Base-by-base conservation (phyloP, 30 jellyfish, hydroid and myxozoan species). In the Clytia hemisphaerica region DNA sequence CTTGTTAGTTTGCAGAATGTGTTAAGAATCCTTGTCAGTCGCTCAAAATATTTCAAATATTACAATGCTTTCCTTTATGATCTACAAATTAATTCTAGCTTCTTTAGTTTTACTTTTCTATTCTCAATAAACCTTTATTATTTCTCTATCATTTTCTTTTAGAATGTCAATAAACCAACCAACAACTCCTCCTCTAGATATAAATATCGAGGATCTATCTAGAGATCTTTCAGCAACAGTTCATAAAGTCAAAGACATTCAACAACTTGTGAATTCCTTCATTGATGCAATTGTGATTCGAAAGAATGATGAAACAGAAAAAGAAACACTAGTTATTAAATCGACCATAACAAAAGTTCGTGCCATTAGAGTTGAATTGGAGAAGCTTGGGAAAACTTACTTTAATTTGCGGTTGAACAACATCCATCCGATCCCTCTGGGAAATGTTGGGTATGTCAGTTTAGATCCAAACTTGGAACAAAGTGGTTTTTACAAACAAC, bases 391-490 rank as follows among this genome's bases (percentile, higher is more conserved):
- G 10, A 65, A 30, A 21, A 45, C 32, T 6, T 65, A 65, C 44
- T 34, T 67, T 32, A 45, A 65, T 35, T 28, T 65, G 3, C 62
- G 78, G 34, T 2, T 65, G 70, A 40, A 65, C 26, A 4, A 65
- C 12, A 65, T 65, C 21, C 81, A 72, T 24, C 84, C 92, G 10
- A 87, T 79, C 48, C 79, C 94, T 14, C 94, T 86, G 33, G 96
- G 96, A 1, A 86, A 79, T 53, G 29, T 71, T 36, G 96, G 96
- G 1, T 81, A 78, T 62, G 84, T 86, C 14, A 33, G 94, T 10
- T 73, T 86, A 19, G 94, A 86, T 58, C 93, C 96, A 27, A 73
- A 79, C 5, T 93, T 78, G 58, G 96, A 86, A 74, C 89, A 79
- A 47, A 79, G 92, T 27, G 30, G 83, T 12, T 54, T 86, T 25